Conservation (phyloP, 2,888 invertebrate genomes). For the Phalangium opilio region DNA sequence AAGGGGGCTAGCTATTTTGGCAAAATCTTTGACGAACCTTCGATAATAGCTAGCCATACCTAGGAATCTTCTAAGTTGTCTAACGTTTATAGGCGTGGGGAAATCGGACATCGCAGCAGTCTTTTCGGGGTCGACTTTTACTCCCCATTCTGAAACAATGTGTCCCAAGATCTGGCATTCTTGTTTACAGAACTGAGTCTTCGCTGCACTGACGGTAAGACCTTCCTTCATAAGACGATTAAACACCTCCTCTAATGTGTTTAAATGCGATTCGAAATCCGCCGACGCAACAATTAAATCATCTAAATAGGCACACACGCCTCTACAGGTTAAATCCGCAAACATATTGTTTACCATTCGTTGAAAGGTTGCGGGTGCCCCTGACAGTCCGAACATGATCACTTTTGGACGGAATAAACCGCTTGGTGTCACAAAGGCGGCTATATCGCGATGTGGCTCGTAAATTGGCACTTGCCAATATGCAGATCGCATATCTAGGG, state of each 20-base stretch:
- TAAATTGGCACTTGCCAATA: too few relatives aligned
- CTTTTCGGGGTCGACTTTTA: slow-evolving; percentile 4
- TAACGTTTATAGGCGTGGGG: slow-evolving; percentile 11
- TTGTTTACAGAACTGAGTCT: slow-evolving; percentile 16
- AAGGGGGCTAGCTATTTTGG: slow-evolving; percentile 4
- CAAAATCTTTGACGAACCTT: slow-evolving; percentile 5
- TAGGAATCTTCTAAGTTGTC: neutral
- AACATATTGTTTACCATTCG: slow-evolving; percentile 20
- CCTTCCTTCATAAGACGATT: slow-evolving; percentile 14
- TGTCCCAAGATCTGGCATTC: slow-evolving; percentile 13
- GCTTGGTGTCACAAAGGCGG: slow-evolving; percentile 19
- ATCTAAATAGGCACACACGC: slow-evolving; percentile 20
- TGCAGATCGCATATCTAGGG: too few relatives aligned
- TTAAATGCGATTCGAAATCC: slow-evolving; percentile 17
- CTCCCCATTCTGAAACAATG: slow-evolving; percentile 5
- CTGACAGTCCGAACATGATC: slow-evolving; percentile 23
- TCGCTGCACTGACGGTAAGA: slow-evolving; percentile 17
- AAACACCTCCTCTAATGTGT: slow-evolving; percentile 11
- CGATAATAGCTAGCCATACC: slow-evolving; percentile 3
- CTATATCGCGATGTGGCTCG: slow-evolving; percentile 12
- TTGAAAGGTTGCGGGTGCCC: slow-evolving; percentile 22
- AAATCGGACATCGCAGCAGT: slow-evolving; percentile 2
- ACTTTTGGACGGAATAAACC: slow-evolving; percentile 22
- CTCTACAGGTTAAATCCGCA: slow-evolving; percentile 12
- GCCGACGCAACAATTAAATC: slow-evolving; percentile 19